phyloP scores from a whole-genome alignment of 2,113 vertebrate species.

The Xenus cinereus region DNA sequence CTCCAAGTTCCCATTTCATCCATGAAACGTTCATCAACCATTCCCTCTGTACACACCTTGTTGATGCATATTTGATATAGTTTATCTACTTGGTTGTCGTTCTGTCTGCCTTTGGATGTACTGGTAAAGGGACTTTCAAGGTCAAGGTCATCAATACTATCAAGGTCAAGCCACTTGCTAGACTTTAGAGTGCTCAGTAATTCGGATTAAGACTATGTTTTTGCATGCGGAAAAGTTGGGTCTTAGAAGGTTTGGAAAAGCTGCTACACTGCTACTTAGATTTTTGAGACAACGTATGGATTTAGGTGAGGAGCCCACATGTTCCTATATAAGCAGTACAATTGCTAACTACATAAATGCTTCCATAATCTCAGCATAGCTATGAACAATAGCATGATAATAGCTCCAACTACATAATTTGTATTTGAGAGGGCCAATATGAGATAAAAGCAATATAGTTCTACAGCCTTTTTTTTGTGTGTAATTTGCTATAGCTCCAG shows the following conservation, averaged over 20 bases:
- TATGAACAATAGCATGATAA: not conserved
- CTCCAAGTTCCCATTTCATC: not conserved
- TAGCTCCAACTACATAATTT: not conserved
- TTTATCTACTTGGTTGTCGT: not conserved
- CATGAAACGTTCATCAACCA: not conserved
- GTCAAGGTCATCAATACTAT: not conserved
- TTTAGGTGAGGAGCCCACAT: not conserved
- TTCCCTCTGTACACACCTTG: not conserved
- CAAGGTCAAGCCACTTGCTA: not conserved
- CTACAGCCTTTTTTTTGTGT: not conserved
- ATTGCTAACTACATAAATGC: not conserved
- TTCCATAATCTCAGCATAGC: not conserved
- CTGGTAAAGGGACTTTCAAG: not conserved
- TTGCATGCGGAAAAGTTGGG: not conserved
- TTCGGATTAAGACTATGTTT: fast-evolving
- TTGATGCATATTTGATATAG: not conserved
- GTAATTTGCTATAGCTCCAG: not conserved
- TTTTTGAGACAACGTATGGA: not conserved
- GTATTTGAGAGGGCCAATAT: not conserved
- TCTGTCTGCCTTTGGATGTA: not conserved
- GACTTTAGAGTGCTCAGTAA: not conserved
- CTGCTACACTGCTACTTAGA: not conserved
- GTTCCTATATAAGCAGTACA: not conserved
- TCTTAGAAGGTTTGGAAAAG: not conserved
- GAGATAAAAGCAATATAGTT: not conserved